A percentile compares a stretch with the other conserved stretches of the same genome.
Conservation (phyloP, 2,797 vertebrate genomes). For the Darevskia nairensis region DNA sequence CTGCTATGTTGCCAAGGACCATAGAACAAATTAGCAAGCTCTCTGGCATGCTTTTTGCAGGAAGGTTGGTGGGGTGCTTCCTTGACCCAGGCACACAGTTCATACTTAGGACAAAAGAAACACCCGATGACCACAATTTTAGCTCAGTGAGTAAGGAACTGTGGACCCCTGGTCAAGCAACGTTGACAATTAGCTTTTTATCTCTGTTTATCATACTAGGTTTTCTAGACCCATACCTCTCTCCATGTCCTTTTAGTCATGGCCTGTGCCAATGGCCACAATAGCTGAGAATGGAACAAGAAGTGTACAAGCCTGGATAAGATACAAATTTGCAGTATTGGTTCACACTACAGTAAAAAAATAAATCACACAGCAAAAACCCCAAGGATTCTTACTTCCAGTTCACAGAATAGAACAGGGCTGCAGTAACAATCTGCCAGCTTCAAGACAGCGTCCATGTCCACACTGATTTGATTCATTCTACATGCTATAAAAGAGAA, state of each 20-base stretch:
- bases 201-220: not conserved
- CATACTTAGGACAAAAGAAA: not conserved
- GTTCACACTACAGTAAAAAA: not conserved
- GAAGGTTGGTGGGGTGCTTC: not conserved
- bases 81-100: not conserved
- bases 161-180: not conserved
- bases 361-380: not conserved
- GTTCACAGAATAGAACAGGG: conserved; percentile 87
- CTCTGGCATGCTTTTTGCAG: not conserved
- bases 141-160: not conserved
- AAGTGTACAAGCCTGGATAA: not conserved
- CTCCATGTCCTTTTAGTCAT: not conserved
- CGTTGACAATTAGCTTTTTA: not conserved
- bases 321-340: not conserved
- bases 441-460: conserved; percentile 76
- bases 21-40: not conserved
- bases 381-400: conserved; percentile 73
- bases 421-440: conserved; percentile 84
- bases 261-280: not conserved
- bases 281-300: not conserved
- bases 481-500: conserved; percentile 67
- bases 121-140: not conserved
- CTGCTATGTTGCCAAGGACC: not conserved
- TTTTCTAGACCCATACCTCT: not conserved
- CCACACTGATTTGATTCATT: conserved; percentile 70